A percentile compares a stretch with the other conserved stretches of the same genome.
These are phyloP conservation scores for Drosophila anomalata DNA, from an alignment of 2,888 invertebrate species.

Conservation along the genomic window DNA sequence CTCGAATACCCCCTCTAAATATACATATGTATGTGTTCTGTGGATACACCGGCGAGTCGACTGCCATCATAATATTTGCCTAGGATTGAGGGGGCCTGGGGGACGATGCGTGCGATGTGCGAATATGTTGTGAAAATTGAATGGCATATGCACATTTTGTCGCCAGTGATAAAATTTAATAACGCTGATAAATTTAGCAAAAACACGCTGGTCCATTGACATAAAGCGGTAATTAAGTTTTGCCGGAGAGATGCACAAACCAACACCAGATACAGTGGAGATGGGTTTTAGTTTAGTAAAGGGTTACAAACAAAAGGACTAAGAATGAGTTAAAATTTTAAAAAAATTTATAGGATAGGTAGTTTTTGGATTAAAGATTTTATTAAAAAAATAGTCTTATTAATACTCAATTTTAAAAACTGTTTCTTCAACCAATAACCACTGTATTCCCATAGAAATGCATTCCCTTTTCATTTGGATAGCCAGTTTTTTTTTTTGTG, in stretches of 20 bases:
- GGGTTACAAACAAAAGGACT: neutral
- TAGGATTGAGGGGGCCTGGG: constrained; percentile 48
- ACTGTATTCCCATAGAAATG: constrained; percentile 58
- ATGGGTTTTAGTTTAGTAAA: constrained; percentile 5
- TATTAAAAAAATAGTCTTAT: neutral
- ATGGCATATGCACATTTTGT: constrained; percentile 78
- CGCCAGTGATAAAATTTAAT: constrained; percentile 82
- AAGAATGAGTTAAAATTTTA: neutral
- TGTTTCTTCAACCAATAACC: constrained; percentile 7
- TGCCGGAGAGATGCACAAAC: constrained; percentile 57
- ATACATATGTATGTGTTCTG: neutral
- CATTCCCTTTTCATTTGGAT: constrained; percentile 41
- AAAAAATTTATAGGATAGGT: neutral
- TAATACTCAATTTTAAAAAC: neutral
- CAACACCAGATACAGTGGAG: constrained; percentile 19
- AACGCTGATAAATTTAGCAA: constrained; percentile 82
- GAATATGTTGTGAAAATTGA: constrained; percentile 78
- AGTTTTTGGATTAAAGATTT: neutral
- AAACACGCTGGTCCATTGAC: constrained; percentile 83
- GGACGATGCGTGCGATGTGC: constrained; percentile 62
- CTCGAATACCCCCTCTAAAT: neutral
- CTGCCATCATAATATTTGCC: constrained; percentile 79
- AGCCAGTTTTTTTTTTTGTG: constrained; percentile 23
- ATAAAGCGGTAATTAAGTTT: constrained; percentile 83
- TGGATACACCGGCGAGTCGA: constrained; percentile 36